Evolutionary conservation across 2,797 vertebrate species (phyloP), one percentile per base, ranked within the genome.

Genomic region (Gallinago solitaria): DNA sequence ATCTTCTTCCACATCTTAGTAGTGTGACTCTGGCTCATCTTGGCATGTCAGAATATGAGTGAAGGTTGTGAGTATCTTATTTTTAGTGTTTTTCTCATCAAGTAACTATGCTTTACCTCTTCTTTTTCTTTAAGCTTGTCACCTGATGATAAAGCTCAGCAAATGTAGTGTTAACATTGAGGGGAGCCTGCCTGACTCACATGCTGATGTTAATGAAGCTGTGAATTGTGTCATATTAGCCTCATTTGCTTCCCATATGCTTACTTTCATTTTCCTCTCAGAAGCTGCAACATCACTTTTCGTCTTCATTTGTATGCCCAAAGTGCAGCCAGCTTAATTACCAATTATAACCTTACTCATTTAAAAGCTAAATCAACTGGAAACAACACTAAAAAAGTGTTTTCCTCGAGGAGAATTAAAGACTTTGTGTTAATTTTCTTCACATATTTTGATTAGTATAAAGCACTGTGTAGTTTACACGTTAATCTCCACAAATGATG

Each of bases 331-430:
- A 85, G 75, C 84, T 96, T 96, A 97, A 95, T 96, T 96, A 94
- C 90, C 77, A 96, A 81, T 95, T 96, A 95, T 93, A 95, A 89
- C 80, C 71, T 74, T 94, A 56, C 88, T 90, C 82, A 86, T 96
- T 95, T 96, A 93, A 93, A 91, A 92, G 59, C 87, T 93, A 96
- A 96, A 96, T 95, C 93, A 95, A 69, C 84, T 95, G 83, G 88
- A 96, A 96, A 92, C 83, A 95, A 90, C 12, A 9, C 39, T 84
- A 89, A 78, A 92, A 92, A 94, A 94, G 19, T 92, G 77, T 90
- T 80, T 96, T 95, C 87, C 84, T 89, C 78, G 90, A 94, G 85
- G 32, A 96, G 64, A 93, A 88, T 65, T 47, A 59, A 95, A 94
- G 84, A 75, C 70, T 91, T 87, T 25, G 77, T 92, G 77, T 85